Evolutionary conservation across 2,888 invertebrate genomes (phyloP).

Genomic region (Adelphocoris suturalis): DNA sequence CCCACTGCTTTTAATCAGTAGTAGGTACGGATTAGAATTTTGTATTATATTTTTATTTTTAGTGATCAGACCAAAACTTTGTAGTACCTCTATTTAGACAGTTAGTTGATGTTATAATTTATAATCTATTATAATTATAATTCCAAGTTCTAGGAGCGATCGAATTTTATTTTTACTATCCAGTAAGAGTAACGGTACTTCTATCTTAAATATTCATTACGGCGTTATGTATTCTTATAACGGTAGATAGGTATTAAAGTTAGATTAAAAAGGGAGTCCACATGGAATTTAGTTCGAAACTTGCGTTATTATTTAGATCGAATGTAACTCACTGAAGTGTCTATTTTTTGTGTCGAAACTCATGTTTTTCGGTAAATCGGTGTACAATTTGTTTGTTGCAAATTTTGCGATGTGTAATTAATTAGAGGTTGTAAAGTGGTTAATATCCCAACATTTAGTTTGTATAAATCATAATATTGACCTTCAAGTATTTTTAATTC

Average conservation of each 20-base stretch:
- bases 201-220: not conserved
- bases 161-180: not conserved
- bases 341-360: not conserved
- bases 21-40: no score
- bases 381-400: not conserved
- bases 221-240: not conserved
- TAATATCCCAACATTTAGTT: no score
- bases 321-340: not conserved
- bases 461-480: no score
- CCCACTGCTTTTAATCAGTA: no score
- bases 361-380: not conserved
- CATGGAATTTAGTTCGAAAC: not conserved
- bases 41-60: not conserved
- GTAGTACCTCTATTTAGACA: conserved; percentile 40
- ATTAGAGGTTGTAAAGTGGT: no score
- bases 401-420: no score
- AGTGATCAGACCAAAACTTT: conserved; percentile 38
- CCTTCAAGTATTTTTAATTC: no score
- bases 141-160: not conserved
- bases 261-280: conserved; percentile 5
- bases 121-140: not conserved
- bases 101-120: no score
- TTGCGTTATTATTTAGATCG: not conserved
- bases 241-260: not conserved
- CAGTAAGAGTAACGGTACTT: no score